Percentiles rank a stretch among this genome's conserved stretches.
Conservation (phyloP, 2,797 vertebrate species). For the Peromyscus melanophrys region DNA sequence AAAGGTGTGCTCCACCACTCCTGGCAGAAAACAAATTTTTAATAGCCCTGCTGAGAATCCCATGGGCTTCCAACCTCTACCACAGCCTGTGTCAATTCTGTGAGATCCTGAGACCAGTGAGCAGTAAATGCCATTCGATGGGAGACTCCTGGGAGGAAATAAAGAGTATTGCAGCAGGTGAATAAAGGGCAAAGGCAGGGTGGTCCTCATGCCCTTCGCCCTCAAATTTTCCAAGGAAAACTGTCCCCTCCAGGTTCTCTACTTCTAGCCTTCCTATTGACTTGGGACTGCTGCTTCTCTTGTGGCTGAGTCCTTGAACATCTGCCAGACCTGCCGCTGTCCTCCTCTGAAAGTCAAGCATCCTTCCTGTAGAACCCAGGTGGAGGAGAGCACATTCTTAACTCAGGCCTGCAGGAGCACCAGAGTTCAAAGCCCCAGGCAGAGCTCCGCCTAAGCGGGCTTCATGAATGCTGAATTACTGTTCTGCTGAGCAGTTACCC, state of each 20-base stretch:
- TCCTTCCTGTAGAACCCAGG: not conserved
- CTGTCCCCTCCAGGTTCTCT: not conserved
- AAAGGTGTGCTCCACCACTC: not conserved
- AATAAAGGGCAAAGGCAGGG: not conserved
- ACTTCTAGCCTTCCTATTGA: not conserved
- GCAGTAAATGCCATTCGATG: not conserved
- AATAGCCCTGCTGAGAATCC: not conserved
- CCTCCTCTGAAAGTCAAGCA: not conserved
- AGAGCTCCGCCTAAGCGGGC: constrained; percentile 35
- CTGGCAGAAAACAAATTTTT: not conserved
- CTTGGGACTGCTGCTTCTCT: not conserved
- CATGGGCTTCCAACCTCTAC: not conserved
- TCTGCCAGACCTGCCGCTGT: not conserved
- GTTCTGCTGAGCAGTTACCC: constrained; percentile 78
- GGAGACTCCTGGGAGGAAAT: not conserved
- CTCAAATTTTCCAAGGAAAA: not conserved
- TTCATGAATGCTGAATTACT: constrained; percentile 83
- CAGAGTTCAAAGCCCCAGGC: constrained; percentile 58
- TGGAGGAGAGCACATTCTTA: not conserved
- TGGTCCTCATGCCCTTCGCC: not conserved
- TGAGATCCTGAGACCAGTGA: not conserved
- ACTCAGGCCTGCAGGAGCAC: constrained; percentile 14
- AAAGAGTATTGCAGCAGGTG: not conserved
- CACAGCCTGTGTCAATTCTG: not conserved
- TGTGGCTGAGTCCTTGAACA: not conserved